Evolutionary conservation across 2,888 invertebrate genomes (phyloP).

Genomic region (Tenthredo scrophulariae): DNA sequence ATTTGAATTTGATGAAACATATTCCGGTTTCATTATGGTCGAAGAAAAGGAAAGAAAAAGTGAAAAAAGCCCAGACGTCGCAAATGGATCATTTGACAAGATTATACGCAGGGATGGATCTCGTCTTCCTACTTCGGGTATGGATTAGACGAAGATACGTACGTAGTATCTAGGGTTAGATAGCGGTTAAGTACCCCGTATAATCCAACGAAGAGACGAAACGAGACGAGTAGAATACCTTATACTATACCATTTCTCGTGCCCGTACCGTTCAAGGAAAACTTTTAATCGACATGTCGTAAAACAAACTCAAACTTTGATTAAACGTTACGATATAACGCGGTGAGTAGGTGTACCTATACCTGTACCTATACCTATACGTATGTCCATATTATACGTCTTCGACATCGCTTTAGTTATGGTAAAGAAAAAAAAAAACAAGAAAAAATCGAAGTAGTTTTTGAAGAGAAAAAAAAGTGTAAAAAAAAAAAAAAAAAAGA

Average conservation of each 20-base stretch:
- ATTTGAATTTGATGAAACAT: neutral
- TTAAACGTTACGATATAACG: slow-evolving; percentile 40
- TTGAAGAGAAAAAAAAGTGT: neutral
- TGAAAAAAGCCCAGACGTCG: neutral
- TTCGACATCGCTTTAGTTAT: neutral
- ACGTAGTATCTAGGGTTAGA: neutral
- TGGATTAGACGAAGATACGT: neutral
- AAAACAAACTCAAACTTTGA: slow-evolving; percentile 51
- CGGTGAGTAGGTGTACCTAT: neutral
- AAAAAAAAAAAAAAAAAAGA: neutral
- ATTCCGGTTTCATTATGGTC: neutral
- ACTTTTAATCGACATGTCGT: slow-evolving; percentile 53
- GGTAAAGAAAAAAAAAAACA: neutral
- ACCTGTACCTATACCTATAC: neutral
- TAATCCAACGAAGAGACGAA: slow-evolving; percentile 29
- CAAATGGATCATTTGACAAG: neutral
- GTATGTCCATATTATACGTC: neutral
- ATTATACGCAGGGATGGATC: neutral
- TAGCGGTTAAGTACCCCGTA: slow-evolving; percentile 36
- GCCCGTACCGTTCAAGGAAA: neutral
- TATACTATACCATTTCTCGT: neutral
- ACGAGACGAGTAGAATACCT: neutral
- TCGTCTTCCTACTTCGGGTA: neutral
- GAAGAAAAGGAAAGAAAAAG: neutral
- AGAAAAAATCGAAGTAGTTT: neutral